These are phyloP conservation scores for Aethes cnicana DNA, from an alignment of 2,888 invertebrate species.

Conservation along the genomic window DNA sequence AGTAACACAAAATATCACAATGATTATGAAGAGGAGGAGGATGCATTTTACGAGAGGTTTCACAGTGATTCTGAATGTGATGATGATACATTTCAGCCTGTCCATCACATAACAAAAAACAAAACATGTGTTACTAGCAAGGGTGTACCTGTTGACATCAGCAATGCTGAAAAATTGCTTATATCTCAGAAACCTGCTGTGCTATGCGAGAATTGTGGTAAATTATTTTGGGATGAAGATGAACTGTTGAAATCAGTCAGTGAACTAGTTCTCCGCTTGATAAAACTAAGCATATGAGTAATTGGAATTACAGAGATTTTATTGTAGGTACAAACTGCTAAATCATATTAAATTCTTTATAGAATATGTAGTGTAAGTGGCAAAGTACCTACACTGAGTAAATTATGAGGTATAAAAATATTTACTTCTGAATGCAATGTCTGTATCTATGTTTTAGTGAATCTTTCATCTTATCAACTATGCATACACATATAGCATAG, in stretches of 20 bases:
- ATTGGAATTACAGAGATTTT: too few relatives aligned
- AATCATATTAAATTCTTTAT: slow-evolving; percentile 9
- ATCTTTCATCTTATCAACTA: too few relatives aligned
- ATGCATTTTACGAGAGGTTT: slow-evolving; percentile 58
- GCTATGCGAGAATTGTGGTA: slow-evolving; percentile 88
- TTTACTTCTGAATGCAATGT: too few relatives aligned
- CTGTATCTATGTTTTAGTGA: too few relatives aligned
- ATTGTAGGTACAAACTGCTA: slow-evolving; percentile 23
- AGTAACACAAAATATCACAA: slow-evolving; percentile 37
- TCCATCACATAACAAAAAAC: slow-evolving; percentile 35
- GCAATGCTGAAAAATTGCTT: slow-evolving; percentile 69
- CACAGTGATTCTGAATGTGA: slow-evolving; percentile 70
- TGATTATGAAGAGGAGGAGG: slow-evolving; percentile 56
- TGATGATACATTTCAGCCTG: slow-evolving; percentile 55
- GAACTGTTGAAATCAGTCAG: slow-evolving; percentile 51
- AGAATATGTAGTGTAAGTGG: background rate
- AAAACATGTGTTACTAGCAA: slow-evolving; percentile 73
- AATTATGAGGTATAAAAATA: too few relatives aligned
- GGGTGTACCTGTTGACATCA: slow-evolving; percentile 81
- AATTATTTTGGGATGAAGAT: slow-evolving; percentile 87
- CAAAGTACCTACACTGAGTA: too few relatives aligned
- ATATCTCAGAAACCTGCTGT: slow-evolving; percentile 81
- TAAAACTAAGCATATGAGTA: slow-evolving; percentile 43
- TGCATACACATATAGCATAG: too few relatives aligned
- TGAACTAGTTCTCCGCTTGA: slow-evolving; percentile 48